Evolutionary conservation across 1,140 invertebrate genomes (phyloP), one percentile per base, ranked within the genome.

Genomic region (Batillaria attramentaria): DNA sequence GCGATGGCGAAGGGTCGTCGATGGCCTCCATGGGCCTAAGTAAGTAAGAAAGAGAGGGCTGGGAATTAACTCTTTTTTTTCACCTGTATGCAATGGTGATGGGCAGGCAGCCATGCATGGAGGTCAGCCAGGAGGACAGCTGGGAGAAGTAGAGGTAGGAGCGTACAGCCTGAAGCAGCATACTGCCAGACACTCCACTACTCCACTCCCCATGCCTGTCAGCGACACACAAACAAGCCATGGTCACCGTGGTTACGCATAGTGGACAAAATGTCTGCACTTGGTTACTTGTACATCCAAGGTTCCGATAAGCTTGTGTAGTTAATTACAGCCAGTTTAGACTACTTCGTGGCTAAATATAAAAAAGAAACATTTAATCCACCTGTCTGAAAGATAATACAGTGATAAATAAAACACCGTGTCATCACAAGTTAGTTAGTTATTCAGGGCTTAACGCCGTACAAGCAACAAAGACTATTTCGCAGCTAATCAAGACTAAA

Each of bases 141-240:
- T 98, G 97, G 0, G 97, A 98, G 92, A 99, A 99, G 92, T 98
- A 96, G n/a, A 98, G 93, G 89, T 97, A 96, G 6, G 97, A 98
- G 72, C 97, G 93, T 18, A 98, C 95, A n/a, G 97, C 97, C 89
- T 97, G 96, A 81, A 97, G 93, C 77, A 98, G 92, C 90, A 88
- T 82, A 72, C 84, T 81, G 0, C 85, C 82, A 28, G 84, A 78
- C 16, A 90, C 78, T 68, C 80, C 83, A 3, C 83, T 75, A n/a
- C 76, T 43, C 28, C 82, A 46, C 42, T 62, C 79, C 60, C 76
- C 77, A 60, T 84, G 83, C 73, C 81, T 79, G 77, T 18, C 31
- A 73, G 39, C 31, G 46, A 46, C 41, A 77, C 37, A 66, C 39
- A 37, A 39, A 35, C 69, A 90, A 87, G 94, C 94, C 94, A 93